Evolutionary conservation across 2,113 vertebrate genomes (phyloP).

Genomic region (Sylvilagus bachmani): DNA sequence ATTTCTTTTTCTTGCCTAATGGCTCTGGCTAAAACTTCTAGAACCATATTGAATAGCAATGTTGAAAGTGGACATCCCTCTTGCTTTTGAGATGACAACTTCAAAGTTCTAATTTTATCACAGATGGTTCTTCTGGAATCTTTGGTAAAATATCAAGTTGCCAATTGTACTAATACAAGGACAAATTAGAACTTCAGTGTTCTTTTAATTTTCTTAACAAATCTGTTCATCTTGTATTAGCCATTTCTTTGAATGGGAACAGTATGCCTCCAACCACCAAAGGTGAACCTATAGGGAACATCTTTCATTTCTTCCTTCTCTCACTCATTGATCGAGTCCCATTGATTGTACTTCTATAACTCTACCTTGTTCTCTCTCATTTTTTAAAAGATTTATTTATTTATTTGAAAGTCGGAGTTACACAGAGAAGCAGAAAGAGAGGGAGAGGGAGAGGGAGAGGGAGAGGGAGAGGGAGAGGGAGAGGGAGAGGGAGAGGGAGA

Average conservation of each 20-base stretch:
- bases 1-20: too few species aligned
- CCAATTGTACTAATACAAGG: neutral
- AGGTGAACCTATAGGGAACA: neutral
- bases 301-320: neutral
- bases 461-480: too few species aligned
- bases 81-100: neutral
- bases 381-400: too few species aligned
- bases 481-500: too few species aligned
- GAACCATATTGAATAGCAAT: too few species aligned
- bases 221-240: neutral
- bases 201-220: neutral
- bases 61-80: too few species aligned
- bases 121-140: neutral
- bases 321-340: neutral
- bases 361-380: neutral
- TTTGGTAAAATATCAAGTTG: neutral
- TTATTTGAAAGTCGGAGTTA: too few species aligned
- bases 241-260: neutral
- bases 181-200: neutral
- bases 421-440: too few species aligned
- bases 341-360: neutral
- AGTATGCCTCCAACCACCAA: neutral
- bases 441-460: too few species aligned
- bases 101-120: constrained; percentile 8
- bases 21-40: too few species aligned